Evolutionary conservation across 2,113 vertebrate genomes (phyloP), one percentile per base, ranked within the genome.

Genomic region (Gambusia affinis): DNA sequence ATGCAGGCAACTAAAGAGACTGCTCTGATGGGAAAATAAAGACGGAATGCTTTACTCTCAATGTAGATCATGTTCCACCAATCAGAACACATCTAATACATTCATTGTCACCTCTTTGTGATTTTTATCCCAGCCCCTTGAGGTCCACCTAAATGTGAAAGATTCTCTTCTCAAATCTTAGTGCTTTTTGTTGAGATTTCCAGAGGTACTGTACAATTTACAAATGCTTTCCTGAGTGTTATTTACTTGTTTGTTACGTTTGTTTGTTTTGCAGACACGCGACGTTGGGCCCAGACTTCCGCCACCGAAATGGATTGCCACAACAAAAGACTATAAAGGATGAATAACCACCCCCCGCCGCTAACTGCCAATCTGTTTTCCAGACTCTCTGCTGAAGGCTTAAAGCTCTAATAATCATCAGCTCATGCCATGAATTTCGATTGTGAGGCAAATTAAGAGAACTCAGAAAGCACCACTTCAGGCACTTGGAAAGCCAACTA

Each of bases 131-230:
- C 93, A 93, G 95, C 95, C 95, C 83, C 92, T 93, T 95, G 95
- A 96, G 96, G 96, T 95, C 96, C 96, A 95, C 95, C 95, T 66
- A 94, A 95, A 94, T 82, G 86, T 83, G 87, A 78, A 91, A 93
- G 95, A 95, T 94, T 95, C 95, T 96, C 94, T 95, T 94, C 95
- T 95, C 94, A 95, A 94, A 95, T 96, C 94, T 95, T 96, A 96
- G 96, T 97, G 96, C 97, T 90, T 96, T 96, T 96, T 92, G 93
- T 97, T 94, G 95, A 95, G 95, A 95, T 95, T 94, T 95, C 96
- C 96, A 96, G 96, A 97, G 96, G 96, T 98, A 96, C 96, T 96
- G 94, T 96, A 97, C 96, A 97, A 96, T 97, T 97, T 95, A 97
- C 96, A 97, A 97, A 97, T 94, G 93, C 96, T 96, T 98, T 99